Percentiles rank a stretch among this genome's conserved stretches.
phyloP scores from a whole-genome alignment of 2,113 vertebrate species.

The Nycticorax nycticorax region DNA sequence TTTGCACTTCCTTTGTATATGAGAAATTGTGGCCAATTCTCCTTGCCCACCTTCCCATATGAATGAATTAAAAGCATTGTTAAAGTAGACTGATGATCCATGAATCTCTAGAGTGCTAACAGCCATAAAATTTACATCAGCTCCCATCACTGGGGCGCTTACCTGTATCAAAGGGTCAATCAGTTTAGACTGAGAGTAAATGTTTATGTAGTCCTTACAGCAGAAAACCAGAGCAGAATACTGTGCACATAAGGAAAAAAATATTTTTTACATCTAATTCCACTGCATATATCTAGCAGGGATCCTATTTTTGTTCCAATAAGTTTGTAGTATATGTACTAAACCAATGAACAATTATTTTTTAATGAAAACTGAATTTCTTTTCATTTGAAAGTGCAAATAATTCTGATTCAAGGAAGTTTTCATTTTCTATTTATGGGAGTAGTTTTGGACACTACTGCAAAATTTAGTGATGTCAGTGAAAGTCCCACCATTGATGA shows the following conservation, averaged over 20 bases:
- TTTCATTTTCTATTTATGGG: neutral
- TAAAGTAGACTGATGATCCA: neutral
- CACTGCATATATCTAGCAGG: neutral
- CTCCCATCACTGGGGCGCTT: neutral
- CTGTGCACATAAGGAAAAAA: neutral
- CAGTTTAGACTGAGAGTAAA: neutral
- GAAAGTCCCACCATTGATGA: neutral
- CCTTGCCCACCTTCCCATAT: neutral
- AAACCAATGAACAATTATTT: neutral
- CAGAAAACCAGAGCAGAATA: neutral
- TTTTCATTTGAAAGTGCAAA: neutral
- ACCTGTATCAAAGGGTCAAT: neutral
- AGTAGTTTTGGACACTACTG: neutral
- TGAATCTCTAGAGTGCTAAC: neutral
- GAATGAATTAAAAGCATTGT: neutral
- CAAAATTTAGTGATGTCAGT: neutral
- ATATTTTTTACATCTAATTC: neutral
- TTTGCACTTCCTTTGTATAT: neutral
- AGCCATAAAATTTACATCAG: neutral
- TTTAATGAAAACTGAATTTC: neutral
- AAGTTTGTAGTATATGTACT: neutral
- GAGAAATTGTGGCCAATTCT: neutral
- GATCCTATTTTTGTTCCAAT: neutral
- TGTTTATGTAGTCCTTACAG: neutral
- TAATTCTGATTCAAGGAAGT: neutral